A percentile compares a stretch with the other conserved stretches of the same genome.
Conservation (phyloP, 1,140 invertebrate species). For the Holotrichia oblita region DNA sequence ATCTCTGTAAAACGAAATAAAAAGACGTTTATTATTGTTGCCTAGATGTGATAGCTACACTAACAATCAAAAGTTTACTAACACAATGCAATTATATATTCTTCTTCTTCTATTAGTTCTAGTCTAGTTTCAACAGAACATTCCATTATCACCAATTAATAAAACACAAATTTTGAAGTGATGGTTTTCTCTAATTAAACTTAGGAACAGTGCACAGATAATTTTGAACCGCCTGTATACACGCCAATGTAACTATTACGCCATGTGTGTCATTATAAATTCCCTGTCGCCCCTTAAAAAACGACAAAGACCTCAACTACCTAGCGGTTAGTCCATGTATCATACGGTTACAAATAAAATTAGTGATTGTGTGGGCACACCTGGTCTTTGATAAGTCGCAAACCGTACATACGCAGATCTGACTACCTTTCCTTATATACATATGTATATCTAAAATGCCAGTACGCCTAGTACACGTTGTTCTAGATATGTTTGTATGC, state of each 20-base stretch:
- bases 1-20: no score
- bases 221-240: neutral
- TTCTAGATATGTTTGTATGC: neutral
- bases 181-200: no score
- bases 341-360: neutral
- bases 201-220: no score
- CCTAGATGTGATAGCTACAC: no score
- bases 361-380: constrained; percentile 26
- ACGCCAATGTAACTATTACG: constrained; percentile 14
- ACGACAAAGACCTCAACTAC: neutral
- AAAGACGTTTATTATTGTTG: no score
- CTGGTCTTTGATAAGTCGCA: constrained; percentile 30
- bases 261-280: constrained; percentile 26
- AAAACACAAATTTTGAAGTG: no score
- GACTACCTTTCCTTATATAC: neutral
- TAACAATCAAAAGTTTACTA: no score
- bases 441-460: neutral
- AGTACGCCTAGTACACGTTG: constrained; percentile 1
- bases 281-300: neutral
- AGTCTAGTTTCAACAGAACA: no score
- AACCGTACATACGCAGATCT: neutral
- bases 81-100: no score
- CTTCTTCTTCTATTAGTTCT: no score
- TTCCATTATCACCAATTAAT: no score
- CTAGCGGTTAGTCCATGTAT: neutral